Conservation (phyloP, 2,888 invertebrate genomes). For the Pogonocherus hispidulus region DNA sequence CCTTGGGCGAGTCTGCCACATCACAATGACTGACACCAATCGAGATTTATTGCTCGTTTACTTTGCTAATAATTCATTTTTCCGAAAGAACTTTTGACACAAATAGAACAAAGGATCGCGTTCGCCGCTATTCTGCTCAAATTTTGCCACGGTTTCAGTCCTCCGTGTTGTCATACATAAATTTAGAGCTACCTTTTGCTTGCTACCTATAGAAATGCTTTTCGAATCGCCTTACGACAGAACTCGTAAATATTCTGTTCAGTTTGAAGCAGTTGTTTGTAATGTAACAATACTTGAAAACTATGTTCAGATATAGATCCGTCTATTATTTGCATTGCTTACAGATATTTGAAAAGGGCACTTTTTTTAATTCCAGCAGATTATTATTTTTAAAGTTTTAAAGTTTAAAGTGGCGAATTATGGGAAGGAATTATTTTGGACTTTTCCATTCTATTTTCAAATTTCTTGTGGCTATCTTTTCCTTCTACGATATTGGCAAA, state of each 20-base stretch:
- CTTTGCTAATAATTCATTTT: slow-evolving; percentile 69
- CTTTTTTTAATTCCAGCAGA: too few relatives aligned
- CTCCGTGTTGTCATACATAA: slow-evolving; percentile 39
- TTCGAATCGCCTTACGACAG: neutral
- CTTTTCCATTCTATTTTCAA: too few relatives aligned
- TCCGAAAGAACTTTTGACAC: slow-evolving; percentile 66
- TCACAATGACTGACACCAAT: slow-evolving; percentile 67
- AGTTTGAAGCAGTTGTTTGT: too few relatives aligned
- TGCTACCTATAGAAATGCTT: slow-evolving; percentile 1
- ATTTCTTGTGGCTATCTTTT: too few relatives aligned
- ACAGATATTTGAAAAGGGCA: too few relatives aligned
- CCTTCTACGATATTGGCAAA: too few relatives aligned
- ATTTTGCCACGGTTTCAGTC: slow-evolving; percentile 50
- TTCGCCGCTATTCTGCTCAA: slow-evolving; percentile 54
- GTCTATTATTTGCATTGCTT: too few relatives aligned
- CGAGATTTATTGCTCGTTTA: slow-evolving; percentile 69
- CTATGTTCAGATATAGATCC: too few relatives aligned
- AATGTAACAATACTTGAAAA: too few relatives aligned
- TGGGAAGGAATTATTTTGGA: too few relatives aligned
- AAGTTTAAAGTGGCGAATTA: too few relatives aligned
- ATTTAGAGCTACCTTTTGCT: slow-evolving; percentile 29
- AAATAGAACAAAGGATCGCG: slow-evolving; percentile 66
- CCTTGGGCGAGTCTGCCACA: slow-evolving; percentile 18
- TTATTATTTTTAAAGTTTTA: too few relatives aligned
- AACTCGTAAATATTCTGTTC: neutral